Percentiles rank a stretch among this genome's conserved stretches.
Evolutionary conservation across 2,888 invertebrate species (phyloP).

Genomic region (Corbicula japonica): DNA sequence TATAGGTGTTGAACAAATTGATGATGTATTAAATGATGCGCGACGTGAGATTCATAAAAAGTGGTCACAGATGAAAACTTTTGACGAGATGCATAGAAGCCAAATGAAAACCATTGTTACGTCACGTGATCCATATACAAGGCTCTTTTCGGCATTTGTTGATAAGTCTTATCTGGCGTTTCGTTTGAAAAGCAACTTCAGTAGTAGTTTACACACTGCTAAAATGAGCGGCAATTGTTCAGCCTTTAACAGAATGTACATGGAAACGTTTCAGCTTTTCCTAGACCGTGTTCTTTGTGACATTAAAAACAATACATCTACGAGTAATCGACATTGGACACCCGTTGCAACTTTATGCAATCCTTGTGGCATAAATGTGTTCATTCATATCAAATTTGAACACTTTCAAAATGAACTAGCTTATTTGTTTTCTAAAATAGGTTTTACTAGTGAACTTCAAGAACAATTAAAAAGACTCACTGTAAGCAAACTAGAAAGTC

Average conservation of each 20-base stretch:
- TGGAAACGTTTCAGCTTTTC: slow-evolving; percentile 4
- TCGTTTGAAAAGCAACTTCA: neutral
- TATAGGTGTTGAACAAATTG: neutral
- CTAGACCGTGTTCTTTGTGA: neutral
- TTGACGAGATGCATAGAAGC: too few relatives aligned
- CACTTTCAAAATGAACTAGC: slow-evolving; percentile 1
- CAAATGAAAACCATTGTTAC: neutral
- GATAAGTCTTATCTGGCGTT: slow-evolving; percentile 9
- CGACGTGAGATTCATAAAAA: slow-evolving; percentile 4
- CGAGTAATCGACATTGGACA: neutral
- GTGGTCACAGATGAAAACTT: neutral
- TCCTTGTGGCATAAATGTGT: neutral
- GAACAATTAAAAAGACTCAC: neutral
- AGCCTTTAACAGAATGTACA: neutral
- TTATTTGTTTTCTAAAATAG: slow-evolving; percentile 5
- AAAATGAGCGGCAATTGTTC: neutral
- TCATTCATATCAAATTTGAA: slow-evolving; percentile 11
- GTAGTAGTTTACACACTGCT: too few relatives aligned
- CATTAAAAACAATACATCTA: neutral
- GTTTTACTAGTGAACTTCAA: slow-evolving; percentile 3
- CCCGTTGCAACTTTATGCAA: neutral
- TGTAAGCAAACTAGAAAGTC: neutral
- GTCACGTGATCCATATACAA: neutral
- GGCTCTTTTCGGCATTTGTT: slow-evolving; percentile 1
- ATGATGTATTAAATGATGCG: neutral